Conservation (phyloP, 37 sponge, comb jelly and placozoan species). For the Aphrocallistes beatrix region DNA sequence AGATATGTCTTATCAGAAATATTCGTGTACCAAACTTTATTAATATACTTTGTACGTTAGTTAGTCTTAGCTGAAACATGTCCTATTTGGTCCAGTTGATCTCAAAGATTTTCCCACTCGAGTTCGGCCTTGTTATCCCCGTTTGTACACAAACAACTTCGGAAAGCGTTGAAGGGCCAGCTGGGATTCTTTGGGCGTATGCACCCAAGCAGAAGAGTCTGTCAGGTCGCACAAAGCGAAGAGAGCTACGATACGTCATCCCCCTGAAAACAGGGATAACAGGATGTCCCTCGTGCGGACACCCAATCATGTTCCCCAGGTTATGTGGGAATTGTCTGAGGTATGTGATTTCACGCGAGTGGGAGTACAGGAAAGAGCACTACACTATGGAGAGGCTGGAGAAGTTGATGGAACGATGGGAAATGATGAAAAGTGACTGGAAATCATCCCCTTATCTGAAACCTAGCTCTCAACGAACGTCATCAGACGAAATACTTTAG, state of each 20-base stretch:
- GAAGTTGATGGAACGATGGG: neutral
- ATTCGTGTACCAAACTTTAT: too few relatives aligned
- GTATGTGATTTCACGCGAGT: neutral
- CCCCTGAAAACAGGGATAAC: neutral
- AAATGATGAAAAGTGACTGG: neutral
- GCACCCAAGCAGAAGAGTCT: neutral
- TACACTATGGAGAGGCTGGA: neutral
- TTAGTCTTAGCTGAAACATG: too few relatives aligned
- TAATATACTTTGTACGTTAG: too few relatives aligned
- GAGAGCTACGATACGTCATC: neutral
- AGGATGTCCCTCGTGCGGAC: neutral
- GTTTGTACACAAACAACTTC: neutral
- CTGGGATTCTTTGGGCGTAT: neutral
- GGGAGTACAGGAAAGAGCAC: neutral
- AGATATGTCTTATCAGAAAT: too few relatives aligned
- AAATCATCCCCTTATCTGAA: too few relatives aligned
- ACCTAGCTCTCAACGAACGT: too few relatives aligned
- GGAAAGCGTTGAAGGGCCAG: neutral
- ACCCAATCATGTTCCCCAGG: slow-evolving; percentile 1
- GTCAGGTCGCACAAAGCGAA: neutral
- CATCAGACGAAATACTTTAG: too few relatives aligned
- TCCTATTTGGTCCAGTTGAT: neutral
- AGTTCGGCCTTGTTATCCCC: neutral
- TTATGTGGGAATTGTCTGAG: neutral
- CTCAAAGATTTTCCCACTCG: neutral